Conservation (phyloP, 1,140 invertebrate species). For the Macrostomum lignano region DNA sequence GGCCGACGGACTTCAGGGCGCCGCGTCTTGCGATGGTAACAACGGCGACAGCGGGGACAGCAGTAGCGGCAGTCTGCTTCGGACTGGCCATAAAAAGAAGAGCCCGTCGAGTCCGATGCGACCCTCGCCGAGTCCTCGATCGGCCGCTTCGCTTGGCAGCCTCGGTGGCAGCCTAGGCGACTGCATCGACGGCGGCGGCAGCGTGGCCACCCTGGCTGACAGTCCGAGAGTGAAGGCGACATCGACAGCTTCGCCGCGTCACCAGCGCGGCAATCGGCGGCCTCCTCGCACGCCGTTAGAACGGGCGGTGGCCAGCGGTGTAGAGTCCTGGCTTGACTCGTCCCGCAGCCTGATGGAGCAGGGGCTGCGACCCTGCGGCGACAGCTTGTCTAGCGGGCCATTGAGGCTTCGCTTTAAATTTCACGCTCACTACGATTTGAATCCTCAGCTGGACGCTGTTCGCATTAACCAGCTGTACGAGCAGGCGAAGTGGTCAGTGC, state of each 20-base stretch:
- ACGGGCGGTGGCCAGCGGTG: constrained; percentile 5
- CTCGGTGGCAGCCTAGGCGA: no score
- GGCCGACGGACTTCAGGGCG: constrained; percentile 22
- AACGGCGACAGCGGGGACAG: no score
- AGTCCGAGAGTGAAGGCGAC: no score
- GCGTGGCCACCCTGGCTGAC: no score
- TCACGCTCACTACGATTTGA: constrained; percentile 49
- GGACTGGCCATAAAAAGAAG: no score
- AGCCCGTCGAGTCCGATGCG: no score
- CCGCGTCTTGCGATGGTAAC: constrained; percentile 14
- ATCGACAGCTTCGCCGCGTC: no score
- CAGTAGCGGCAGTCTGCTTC: no score
- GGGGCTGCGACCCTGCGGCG: constrained; percentile 48
- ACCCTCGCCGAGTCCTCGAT: no score
- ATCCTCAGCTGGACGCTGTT: constrained; percentile 62
- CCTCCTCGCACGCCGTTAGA: neutral
- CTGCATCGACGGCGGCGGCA: no score
- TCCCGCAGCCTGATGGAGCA: constrained; percentile 95
- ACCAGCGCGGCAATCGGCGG: constrained; percentile 12
- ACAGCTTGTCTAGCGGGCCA: constrained; percentile 63
- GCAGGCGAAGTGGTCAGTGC: constrained; percentile 84
- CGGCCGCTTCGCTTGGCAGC: no score
- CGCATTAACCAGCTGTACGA: constrained; percentile 96
- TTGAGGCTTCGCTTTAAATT: constrained; percentile 50
- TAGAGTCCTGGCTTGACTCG: constrained; percentile 53